These are phyloP conservation scores for Dryoscopus gambensis DNA, from an alignment of 2,113 vertebrate species.

Conservation along the genomic window DNA sequence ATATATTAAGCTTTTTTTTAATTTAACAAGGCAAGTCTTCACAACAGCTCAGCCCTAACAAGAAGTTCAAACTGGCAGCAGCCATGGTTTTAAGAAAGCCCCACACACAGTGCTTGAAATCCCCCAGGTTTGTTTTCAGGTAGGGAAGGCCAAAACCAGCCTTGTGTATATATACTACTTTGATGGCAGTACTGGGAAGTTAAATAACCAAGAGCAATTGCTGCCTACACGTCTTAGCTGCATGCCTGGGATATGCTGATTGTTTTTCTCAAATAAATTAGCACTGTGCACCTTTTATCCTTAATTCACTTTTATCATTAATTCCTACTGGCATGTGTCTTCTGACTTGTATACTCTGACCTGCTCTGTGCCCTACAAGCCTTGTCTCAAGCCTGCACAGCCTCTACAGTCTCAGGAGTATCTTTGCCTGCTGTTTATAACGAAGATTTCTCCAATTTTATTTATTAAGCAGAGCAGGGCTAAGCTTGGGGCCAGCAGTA, in stretches of 20 bases:
- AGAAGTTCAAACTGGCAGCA: not conserved
- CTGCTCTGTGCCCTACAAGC: not conserved
- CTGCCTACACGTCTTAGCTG: not conserved
- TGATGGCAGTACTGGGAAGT: not conserved
- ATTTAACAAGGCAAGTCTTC: not conserved
- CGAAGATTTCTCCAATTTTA: not conserved
- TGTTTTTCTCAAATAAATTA: not conserved
- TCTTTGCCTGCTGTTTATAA: not conserved
- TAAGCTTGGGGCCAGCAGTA: not conserved
- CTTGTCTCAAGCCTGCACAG: not conserved
- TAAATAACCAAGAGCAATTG: not conserved
- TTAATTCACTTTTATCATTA: not conserved
- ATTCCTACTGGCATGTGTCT: not conserved
- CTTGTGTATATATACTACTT: not conserved
- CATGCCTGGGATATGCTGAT: not conserved
- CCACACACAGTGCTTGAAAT: not conserved
- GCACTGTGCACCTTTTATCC: not conserved
- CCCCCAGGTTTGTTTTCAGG: not conserved
- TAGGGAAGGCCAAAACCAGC: not conserved
- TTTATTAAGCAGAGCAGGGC: not conserved
- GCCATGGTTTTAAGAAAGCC: not conserved
- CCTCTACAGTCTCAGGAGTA: not conserved
- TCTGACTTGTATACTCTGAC: not conserved
- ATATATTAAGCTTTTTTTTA: not conserved
- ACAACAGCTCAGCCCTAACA: not conserved